These are phyloP conservation scores for Mastomys natalensis DNA, from an alignment of 2,113 vertebrate genomes.

Conservation along the genomic window DNA sequence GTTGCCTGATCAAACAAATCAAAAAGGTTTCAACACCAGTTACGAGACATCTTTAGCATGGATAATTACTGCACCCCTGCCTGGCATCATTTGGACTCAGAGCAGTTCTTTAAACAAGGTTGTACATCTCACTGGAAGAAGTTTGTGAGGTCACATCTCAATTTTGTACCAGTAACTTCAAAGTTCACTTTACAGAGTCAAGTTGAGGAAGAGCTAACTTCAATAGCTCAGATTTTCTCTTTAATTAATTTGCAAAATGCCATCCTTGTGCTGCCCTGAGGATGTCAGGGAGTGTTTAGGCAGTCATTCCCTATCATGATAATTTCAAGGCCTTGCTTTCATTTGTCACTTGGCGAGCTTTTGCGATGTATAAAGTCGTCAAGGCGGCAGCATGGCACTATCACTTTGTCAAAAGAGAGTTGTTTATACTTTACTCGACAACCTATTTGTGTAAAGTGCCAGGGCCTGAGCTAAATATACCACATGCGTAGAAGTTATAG, in stretches of 20 bases:
- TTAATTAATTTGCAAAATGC: constrained; percentile 71
- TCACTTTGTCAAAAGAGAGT: constrained; percentile 67
- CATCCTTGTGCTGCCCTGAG: background rate
- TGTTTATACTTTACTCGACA: constrained; percentile 65
- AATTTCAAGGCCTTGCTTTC: constrained; percentile 61
- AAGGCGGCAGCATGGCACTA: constrained; percentile 20
- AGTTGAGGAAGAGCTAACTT: constrained; percentile 57
- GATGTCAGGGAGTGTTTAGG: constrained; percentile 47
- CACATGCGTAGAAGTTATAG: background rate
- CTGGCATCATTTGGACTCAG: constrained; percentile 70
- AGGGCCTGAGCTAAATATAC: constrained; percentile 56
- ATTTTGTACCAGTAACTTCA: constrained; percentile 71
- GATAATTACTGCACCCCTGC: constrained; percentile 70
- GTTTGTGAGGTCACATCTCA: constrained; percentile 50
- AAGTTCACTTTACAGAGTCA: constrained; percentile 67
- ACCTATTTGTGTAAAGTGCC: constrained; percentile 71
- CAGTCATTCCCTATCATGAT: constrained; percentile 32
- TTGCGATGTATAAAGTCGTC: constrained; percentile 10
- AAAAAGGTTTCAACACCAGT: constrained; percentile 70
- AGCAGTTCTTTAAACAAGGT: constrained; percentile 56
- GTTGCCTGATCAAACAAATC: constrained; percentile 71
- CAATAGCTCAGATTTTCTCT: constrained; percentile 61
- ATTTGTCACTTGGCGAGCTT: constrained; percentile 72
- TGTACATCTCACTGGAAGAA: constrained; percentile 50
- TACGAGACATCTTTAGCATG: constrained; percentile 55